Percentiles rank a stretch among this genome's conserved stretches.
phyloP scores from a whole-genome alignment of 2,113 vertebrate species.

The Lathamus discolor region DNA sequence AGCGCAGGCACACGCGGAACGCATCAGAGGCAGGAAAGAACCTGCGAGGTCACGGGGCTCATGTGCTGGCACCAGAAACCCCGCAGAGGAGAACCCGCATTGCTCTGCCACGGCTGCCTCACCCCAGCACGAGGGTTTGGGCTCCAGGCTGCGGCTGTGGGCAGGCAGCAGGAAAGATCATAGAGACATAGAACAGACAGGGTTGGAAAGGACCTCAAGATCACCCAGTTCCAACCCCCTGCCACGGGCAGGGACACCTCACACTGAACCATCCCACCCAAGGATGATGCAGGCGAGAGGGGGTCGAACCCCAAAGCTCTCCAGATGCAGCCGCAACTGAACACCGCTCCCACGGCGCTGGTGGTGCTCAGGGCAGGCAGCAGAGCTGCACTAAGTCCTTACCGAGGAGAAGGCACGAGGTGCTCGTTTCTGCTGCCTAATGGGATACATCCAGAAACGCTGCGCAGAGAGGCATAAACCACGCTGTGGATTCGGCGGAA shows the following conservation, averaged over 20 bases:
- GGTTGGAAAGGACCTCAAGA: too few species aligned
- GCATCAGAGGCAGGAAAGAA: background rate
- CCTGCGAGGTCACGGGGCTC: background rate
- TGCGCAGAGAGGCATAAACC: background rate
- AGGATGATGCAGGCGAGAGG: too few species aligned
- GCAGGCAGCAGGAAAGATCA: background rate
- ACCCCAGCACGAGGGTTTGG: background rate
- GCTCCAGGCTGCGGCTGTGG: background rate
- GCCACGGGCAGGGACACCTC: too few species aligned
- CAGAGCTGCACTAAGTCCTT: background rate
- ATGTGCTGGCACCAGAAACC: background rate
- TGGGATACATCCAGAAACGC: accelerated
- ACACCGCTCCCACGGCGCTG: background rate
- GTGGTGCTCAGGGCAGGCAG: background rate
- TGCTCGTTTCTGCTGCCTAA: background rate
- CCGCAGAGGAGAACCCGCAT: background rate
- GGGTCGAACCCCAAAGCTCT: background rate
- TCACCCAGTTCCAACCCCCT: too few species aligned
- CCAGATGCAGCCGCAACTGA: background rate
- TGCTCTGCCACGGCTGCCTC: background rate
- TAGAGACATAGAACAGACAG: too few species aligned
- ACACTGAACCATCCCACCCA: too few species aligned
- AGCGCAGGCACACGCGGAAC: background rate
- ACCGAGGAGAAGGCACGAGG: background rate
- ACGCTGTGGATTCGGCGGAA: background rate